phyloP scores from a whole-genome alignment of 2,113 vertebrate species.

The Coryphaenoides rupestris region DNA sequence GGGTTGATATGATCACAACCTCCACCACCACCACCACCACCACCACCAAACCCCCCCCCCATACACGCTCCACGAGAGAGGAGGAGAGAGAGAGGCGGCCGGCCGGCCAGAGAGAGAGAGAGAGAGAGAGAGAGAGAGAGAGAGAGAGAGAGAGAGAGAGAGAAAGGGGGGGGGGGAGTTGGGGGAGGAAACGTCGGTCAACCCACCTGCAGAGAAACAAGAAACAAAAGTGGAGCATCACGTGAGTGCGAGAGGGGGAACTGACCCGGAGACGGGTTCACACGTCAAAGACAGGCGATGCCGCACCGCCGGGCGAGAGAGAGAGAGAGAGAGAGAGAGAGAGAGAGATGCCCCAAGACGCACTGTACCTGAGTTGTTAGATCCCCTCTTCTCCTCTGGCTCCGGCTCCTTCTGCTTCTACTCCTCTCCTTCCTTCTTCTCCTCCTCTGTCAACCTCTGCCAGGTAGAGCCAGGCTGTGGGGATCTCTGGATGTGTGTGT shows the following conservation, averaged over 20 bases:
- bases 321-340: too few species aligned
- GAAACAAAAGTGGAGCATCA: slow-evolving; percentile 51
- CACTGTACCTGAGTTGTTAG: slow-evolving; percentile 36
- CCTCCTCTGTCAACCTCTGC: slow-evolving; percentile 63
- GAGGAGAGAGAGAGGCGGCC: not conserved
- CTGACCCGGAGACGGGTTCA: slow-evolving; percentile 1
- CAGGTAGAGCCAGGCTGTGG: slow-evolving; percentile 24
- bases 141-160: too few species aligned
- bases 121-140: too few species aligned
- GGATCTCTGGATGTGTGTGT: slow-evolving; percentile 33
- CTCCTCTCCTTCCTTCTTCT: slow-evolving; percentile 63
- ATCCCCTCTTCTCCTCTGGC: too few species aligned
- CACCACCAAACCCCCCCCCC: slow-evolving; percentile 31
- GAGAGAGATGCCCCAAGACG: slow-evolving; percentile 28
- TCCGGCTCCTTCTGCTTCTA: too few species aligned
- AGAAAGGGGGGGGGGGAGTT: too few species aligned
- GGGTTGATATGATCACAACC: slow-evolving; percentile 9
- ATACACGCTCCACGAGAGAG: not conserved
- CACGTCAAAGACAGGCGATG: not conserved
- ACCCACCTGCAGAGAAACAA: not conserved
- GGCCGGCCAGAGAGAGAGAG: slow-evolving; percentile 44
- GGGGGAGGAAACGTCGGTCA: too few species aligned
- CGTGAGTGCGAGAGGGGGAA: slow-evolving; percentile 25
- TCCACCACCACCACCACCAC: slow-evolving; percentile 51
- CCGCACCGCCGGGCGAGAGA: too few species aligned